Evolutionary conservation across 2,888 invertebrate species (phyloP).

Genomic region (Cheilosia urbana): DNA sequence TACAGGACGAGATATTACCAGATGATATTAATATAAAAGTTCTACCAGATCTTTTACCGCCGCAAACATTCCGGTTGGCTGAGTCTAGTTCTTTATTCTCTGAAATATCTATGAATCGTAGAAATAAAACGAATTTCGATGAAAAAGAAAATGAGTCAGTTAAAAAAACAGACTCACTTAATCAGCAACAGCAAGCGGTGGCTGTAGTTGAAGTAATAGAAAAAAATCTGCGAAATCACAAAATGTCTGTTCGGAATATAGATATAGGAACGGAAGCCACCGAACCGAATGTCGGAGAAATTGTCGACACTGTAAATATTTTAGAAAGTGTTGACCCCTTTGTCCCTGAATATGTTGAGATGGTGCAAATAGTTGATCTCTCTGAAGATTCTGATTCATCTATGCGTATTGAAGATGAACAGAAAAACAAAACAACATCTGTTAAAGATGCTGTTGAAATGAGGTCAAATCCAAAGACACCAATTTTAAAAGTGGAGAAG

Average conservation of each 20-base stretch:
- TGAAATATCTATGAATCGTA: slow-evolving; percentile 86
- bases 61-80: slow-evolving; percentile 87
- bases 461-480: slow-evolving; percentile 78
- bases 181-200: slow-evolving; percentile 52
- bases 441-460: slow-evolving; percentile 76
- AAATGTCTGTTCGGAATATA: slow-evolving; percentile 84
- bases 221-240: slow-evolving; percentile 88
- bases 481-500: slow-evolving; percentile 81
- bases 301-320: slow-evolving; percentile 85
- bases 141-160: slow-evolving; percentile 77
- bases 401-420: slow-evolving; percentile 78
- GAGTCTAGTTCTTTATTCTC: slow-evolving; percentile 89
- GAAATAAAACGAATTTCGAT: slow-evolving; percentile 15
- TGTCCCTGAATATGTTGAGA: slow-evolving; percentile 85
- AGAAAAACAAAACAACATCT: slow-evolving; percentile 46
- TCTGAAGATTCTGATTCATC: slow-evolving; percentile 84
- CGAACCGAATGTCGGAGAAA: slow-evolving; percentile 81
- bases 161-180: slow-evolving; percentile 75
- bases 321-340: slow-evolving; percentile 85
- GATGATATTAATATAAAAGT: slow-evolving; percentile 79
- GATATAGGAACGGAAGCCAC: slow-evolving; percentile 76
- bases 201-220: slow-evolving; percentile 89
- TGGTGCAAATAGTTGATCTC: slow-evolving; percentile 85
- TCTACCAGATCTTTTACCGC: slow-evolving; percentile 84
- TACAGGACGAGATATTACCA: slow-evolving; percentile 77